Evolutionary conservation across 2,888 invertebrate genomes (phyloP), one percentile per base, ranked within the genome.

Genomic region (Leucophenga maculata): DNA sequence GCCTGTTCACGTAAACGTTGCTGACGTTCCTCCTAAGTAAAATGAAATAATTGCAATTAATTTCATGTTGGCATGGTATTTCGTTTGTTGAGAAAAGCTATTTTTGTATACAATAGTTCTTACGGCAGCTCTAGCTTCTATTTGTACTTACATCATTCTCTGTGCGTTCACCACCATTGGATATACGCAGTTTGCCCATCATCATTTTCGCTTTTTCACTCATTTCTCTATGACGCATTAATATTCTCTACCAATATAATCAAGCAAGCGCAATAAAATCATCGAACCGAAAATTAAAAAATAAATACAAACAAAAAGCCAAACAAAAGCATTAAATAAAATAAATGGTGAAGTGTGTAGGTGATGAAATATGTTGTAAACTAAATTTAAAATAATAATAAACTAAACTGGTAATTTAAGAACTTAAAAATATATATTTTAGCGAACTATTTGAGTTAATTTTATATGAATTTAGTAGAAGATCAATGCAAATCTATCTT

Each of bases 1-100:
- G 98, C 98, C 86, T 97, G 90, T 87, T 97, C 97, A 8, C 96
- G 90, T 75, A 98, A 88, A 85, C 94, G 93, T 70, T 93, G 93
- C 85, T 97, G 96, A 79, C 97, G 91, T 85, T 97, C 97, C 84
- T 95, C 95, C 87, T 97, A 72, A 11, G 70, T 69, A n/a, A 14
- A 55, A 22, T 46, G 14, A 46, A 64, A 32, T 18, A 18, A 18
- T 13, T 48, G 14, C 2, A 11, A 52, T 52, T 52, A 16, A 0
- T 52, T 18, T 52, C 18, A 16, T 18, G 20, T 18, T 14, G 6
- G 9, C 52, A 52, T 18, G 0, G 9, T 16, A 11, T 52, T 52
- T 52, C 1, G 9, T 9, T 18, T 16, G 6, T 16, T 52, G 9
- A 54, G 18, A n/a, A 60, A 44, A 60, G 0, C 44, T 13, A 31